Evolutionary conservation across 2,888 invertebrate species (phyloP), one percentile per base, ranked within the genome.

Genomic region (Agriopis marginaria): DNA sequence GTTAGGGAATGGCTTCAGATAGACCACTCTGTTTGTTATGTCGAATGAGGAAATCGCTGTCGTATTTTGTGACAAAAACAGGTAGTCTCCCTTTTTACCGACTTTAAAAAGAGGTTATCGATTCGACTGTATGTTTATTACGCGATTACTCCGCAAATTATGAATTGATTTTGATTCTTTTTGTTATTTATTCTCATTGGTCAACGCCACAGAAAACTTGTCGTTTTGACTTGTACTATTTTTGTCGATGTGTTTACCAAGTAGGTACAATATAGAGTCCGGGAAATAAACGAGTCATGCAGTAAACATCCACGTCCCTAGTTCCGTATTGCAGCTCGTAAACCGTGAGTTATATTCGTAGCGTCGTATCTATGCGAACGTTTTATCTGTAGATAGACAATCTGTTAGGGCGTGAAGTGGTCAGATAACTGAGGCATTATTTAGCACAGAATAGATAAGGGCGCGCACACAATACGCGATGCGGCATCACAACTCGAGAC

Each of bases 351-450:
- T 53, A 39, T 6, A 11, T 51, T 32, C 12, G 11, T 39, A 14
- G 39, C 12, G 14, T 9, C 23, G 54, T n/a, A 39, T 40, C 12
- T 54, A n/a, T 54, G 40, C 54, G 39, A 40, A 40, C 54, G 32
- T 0, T 32, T 51, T 56, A 56, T 56, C 55, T 42, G 9, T 40
- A 39, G 55, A 56, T 56, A 56, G 17, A 11, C 17, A 56, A 56
- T 56, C 55, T 56, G 7, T 42, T 5, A 56, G 42, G 55, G 55
- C 10, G 55, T 42, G 14, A 14, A 44, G 40, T 42, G 55, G 17
- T 12, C 42, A 47, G 23, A 50, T 51, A 11, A 23, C 42, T 50
- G 39, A n/a, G 17, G 42, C 14, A n/a, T 56, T 54, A 54, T 39
- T 42, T 7, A 42, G 14, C 32, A 32, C 32, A 32, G 2, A 32